Base-by-base conservation (phyloP, 2,888 invertebrate species). In the Uloborus plumipes region DNA sequence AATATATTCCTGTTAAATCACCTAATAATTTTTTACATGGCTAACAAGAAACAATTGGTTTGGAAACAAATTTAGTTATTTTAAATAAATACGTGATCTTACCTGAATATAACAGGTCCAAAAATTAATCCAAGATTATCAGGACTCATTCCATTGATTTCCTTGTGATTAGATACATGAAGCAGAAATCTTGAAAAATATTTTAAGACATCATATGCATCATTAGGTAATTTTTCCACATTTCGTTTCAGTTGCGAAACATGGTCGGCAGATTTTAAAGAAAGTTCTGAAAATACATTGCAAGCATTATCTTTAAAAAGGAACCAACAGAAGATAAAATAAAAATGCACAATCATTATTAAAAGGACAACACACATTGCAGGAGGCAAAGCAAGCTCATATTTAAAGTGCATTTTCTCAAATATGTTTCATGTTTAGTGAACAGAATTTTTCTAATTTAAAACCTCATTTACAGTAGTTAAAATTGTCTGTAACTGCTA, bases 81-180 rank as follows among this genome's bases (percentile, higher is more conserved):
- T 26, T 26, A 26, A 26, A 4, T 26, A 26, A 26, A 26, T 26
- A 26, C 4, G 39, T 39, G 39, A 7, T 39, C 3, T 47, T 85
- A 89, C 89, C 89, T 88, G 87, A 90, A 90, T 13, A 90, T 84
- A 85, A 89, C 89, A 31, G 90, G 90, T 74, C 90, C 90, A 87
- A 90, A 90, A 39, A 90, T 89, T 79, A 90, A 89, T 47, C 89
- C 89, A 55, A 90, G 86, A 9, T 88, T 88, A 85, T 88, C 87
- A 11, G 89, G 87, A 65, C 87, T 88, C 90, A 90, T 90, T 85
- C 89, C 89, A 86, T 89, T 88, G 47, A 86, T 81, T 22, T 87
- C 85, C 77, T 89, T 88, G 59, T 88, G 86, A 67, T 87, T 87
- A 0, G 90, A 87, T 18, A 90, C 89, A 55, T 88, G 86, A 22